phyloP scores from a whole-genome alignment of 2,113 vertebrate genomes.

The Cyprinus carpio region DNA sequence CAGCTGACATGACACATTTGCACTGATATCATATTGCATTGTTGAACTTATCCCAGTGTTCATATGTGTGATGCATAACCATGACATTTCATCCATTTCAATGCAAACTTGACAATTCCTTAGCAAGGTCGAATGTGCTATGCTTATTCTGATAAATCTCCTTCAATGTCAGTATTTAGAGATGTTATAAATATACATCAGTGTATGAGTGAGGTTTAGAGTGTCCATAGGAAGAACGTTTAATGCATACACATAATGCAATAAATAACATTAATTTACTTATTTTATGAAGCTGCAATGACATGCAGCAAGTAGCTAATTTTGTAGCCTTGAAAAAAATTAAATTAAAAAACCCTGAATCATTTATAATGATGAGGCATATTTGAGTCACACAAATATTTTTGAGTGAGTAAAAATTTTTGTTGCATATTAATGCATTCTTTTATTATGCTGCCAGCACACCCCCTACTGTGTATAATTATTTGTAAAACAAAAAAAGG shows the following conservation, averaged over 20 bases:
- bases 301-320: too few species aligned
- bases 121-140: background rate
- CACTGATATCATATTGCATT: constrained; percentile 43
- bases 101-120: background rate
- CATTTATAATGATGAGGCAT: too few species aligned
- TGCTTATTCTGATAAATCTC: background rate
- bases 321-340: background rate
- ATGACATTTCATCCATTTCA: background rate
- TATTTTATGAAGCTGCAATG: background rate
- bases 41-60: constrained; percentile 20
- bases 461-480: background rate
- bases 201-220: background rate
- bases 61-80: background rate
- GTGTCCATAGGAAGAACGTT: background rate
- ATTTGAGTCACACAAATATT: too few species aligned
- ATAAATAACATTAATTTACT: background rate
- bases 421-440: too few species aligned
- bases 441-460: background rate
- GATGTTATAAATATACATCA: background rate
- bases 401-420: too few species aligned
- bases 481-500: background rate
- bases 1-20: constrained; percentile 62
- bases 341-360: too few species aligned
- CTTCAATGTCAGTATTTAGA: background rate
- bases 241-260: background rate